Conservation (phyloP, 1,140 invertebrate genomes). For the Bombyx mori region ASM3026992v2 NC_085108.1:3072001-3072500, state of each 20-base stretch:
- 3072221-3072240: conserved; percentile 84
- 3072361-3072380: conserved; percentile 77
- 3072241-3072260: conserved; percentile 90
- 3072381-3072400: background rate
- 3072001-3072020: no score
- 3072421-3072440: no score
- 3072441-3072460: no score
- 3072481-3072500: no score
- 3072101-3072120: no score
- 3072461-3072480: no score
- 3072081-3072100: no score
- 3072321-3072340: conserved; percentile 98
- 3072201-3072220: conserved; percentile 95
- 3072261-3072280: conserved; percentile 91
- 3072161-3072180: conserved; percentile 95
- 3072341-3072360: conserved; percentile 95
- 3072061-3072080: no score
- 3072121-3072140: conserved; percentile 79
- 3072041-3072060: no score
- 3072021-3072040: no score
- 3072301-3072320: conserved; percentile 98
- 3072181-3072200: conserved; percentile 99
- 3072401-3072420: no score
- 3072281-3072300: conserved; percentile 97
- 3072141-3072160: conserved; percentile 99